Evolutionary conservation across 2,113 vertebrate genomes (phyloP), one percentile per base, ranked within the genome.

Genomic region (Sinocyclocheilus anophthalmus): DNA sequence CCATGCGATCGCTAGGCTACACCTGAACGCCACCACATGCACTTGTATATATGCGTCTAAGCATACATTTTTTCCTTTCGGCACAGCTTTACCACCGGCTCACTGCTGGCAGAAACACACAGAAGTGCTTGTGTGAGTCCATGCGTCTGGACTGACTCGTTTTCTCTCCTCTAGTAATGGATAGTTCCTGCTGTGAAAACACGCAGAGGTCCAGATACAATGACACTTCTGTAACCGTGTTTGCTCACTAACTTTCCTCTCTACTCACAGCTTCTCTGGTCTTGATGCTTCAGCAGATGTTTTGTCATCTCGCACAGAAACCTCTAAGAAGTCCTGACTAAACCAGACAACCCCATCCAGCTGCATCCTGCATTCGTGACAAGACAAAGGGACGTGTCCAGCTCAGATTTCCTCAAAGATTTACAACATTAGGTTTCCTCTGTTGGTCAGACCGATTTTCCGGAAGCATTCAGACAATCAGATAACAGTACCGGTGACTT

Each of bases 371-470:
- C 16, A 33, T 33, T 30, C 9, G 48, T 26, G 48, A 59, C 13
- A 20, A 76, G 11, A 65, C 18, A 63, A 65, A 48, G 7, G 11
- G 37, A 57, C 18, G 42, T 67, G 72, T 84, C 59, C 3, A 22
- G 50, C 10, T 7, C 12, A 75, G 67, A 53, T 72, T 87, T 59
- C 76, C 55, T 88, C 86, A 84, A 22, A 88, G 88, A 85, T 86
- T n/a, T 22, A 10, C 18, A n/a, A n/a, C 50, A 22, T n/a, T 91
- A 14, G 39, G 57, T 77, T 89, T 90, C 82, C 87, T 91, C 82
- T 79, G 75, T 65, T 63, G 50, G 55, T 11, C 13, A 53, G 50
- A 50, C 83, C 30, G 79, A 85, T 82, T 57, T 67, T 87, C 53
- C 83, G 77, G 39, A 69, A 86, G 39, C 76, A 55, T 45, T 7